A percentile compares a stretch with the other conserved stretches of the same genome.
These are phyloP conservation scores for Acanthopleura granulata DNA, from an alignment of 2,888 invertebrate species.

Conservation along the genomic window DNA sequence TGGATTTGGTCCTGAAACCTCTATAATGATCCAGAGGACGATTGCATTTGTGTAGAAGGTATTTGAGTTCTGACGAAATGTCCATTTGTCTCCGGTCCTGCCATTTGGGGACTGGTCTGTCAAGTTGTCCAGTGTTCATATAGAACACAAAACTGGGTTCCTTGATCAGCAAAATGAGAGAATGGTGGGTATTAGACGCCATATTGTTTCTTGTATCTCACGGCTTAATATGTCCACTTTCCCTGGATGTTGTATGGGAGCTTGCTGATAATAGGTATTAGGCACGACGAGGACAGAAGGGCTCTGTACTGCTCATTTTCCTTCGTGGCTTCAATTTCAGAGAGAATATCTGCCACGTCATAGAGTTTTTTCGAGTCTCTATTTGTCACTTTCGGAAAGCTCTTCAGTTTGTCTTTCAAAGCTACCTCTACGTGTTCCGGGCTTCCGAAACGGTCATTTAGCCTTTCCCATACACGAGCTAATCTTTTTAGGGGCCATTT, in stretches of 20 bases:
- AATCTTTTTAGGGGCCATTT: background rate
- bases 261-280: background rate
- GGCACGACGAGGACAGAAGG: background rate
- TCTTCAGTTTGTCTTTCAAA: background rate
- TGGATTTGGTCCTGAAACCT: no score
- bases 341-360: background rate
- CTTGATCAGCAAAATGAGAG: no score
- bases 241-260: background rate
- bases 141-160: no score
- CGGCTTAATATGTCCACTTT: background rate
- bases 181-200: no score
- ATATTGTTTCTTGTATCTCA: no score
- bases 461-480: background rate
- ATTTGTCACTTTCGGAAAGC: background rate
- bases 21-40: no score
- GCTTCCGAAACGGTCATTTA: background rate
- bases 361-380: background rate
- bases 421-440: background rate
- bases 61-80: no score
- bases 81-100: no score
- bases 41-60: no score
- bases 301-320: background rate
- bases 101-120: no score
- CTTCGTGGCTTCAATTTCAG: background rate
- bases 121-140: no score